Evolutionary conservation across 2,888 invertebrate species (phyloP), one percentile per base, ranked within the genome.

Genomic region (Galerucella calmariensis): DNA sequence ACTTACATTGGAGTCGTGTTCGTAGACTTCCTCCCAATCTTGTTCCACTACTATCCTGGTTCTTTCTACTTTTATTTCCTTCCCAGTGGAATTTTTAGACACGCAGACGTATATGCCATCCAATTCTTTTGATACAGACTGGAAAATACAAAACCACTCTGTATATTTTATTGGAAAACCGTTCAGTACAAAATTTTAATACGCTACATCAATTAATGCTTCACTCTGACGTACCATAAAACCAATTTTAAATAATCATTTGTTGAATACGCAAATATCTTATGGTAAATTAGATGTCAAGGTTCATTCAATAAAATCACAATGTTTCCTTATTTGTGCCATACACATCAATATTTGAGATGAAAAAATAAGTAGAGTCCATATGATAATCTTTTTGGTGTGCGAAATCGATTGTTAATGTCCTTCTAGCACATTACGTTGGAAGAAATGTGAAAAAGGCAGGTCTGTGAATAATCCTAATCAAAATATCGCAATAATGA

Each of bases 61-160:
- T 67, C 67, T 77, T 61, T 76, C 69, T 41, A 91, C 88, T 73
- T 90, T 89, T 27, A 90, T 87, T 5, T 89, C 88, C 70, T 88
- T 86, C 80, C 87, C 87, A 65, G 92, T 83, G 1, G 82, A 79
- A 66, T 90, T 90, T 82, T 88, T 90, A 5, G 93, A 92, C 73
- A 92, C 85, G 81, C 93, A 93, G 82, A 90, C 90, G 84, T 93
- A 93, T 76, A 89, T 88, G 1, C 93, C 93, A 73, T 91, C 89
- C 82, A 93, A 92, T 71, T 88, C 66, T 72, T 79, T 79, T 11
- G 82, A 79, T 9, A 83, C 80, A 2, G 73, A 78, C 84, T 84
- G 58, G 65, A 81, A 78, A 61, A 71, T 11, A 69, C 20, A 41
- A 41, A 8, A 41, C 35, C 35, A 41, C 35, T 9, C 35, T 41